A percentile compares a stretch with the other conserved stretches of the same genome.
Conservation (phyloP, 2,888 invertebrate genomes). For the Autographa gamma region DNA sequence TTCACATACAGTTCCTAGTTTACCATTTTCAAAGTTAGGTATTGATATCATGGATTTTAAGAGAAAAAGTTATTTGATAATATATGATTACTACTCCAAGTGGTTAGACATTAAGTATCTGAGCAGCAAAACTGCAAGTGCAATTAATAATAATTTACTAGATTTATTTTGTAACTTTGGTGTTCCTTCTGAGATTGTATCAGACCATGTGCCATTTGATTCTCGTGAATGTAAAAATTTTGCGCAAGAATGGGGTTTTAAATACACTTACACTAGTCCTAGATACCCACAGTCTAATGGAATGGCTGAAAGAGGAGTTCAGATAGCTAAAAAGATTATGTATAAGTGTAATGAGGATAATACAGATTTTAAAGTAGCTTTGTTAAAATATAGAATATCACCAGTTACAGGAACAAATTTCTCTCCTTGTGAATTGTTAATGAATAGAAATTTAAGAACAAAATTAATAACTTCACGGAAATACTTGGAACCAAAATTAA, state of each 20-base stretch:
- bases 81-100: conserved; percentile 20
- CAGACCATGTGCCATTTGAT: conserved; percentile 27
- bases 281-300: conserved; percentile 23
- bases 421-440: no score
- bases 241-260: conserved; percentile 14
- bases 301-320: conserved; percentile 25
- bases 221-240: conserved; percentile 19
- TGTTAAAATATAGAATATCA: conserved; percentile 10
- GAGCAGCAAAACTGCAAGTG: conserved; percentile 25
- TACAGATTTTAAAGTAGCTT: conserved; percentile 8
- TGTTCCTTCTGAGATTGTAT: conserved; percentile 13
- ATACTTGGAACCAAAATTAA: no score
- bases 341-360: conserved; percentile 18
- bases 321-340: conserved; percentile 23
- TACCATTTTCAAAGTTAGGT: conserved; percentile 46
- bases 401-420: conserved; percentile 10
- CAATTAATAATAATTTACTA: conserved; percentile 27
- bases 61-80: conserved; percentile 33
- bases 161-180: conserved; percentile 16
- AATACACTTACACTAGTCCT: conserved; percentile 16
- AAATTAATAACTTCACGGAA: no score
- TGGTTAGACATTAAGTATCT: conserved; percentile 32
- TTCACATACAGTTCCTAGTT: conserved; percentile 29
- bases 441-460: no score
- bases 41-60: conserved; percentile 44